Base-by-base conservation (phyloP, 2,113 vertebrate genomes). In the Dissostichus mawsoni region DNA sequence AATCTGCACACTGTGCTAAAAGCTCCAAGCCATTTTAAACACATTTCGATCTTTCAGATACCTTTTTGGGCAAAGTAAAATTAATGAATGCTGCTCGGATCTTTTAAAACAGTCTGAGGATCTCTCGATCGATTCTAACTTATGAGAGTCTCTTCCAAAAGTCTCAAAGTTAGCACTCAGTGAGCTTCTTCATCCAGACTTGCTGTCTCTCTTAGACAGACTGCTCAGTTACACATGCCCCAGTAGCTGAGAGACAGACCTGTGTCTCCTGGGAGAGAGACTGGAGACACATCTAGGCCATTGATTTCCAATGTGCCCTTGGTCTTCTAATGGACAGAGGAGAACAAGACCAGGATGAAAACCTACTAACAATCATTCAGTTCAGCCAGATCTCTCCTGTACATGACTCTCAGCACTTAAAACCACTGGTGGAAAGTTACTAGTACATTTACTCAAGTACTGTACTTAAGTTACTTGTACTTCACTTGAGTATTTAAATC, bases 221-320 rank as follows among this genome's bases (percentile, higher is more conserved):
- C 65, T 33, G 64, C 73, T 84, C 70, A 44, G 66, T 78, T 84
- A 53, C 83, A 77, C 67, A 75, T 56, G 76, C 71, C 78, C 55
- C 55, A 52, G 69, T 18, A 56, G 72, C 76, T 76, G 63, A 85
- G 80, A 83, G 86, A 84, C 84, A 45, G 71, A 79, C 51, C 23
- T 3, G 5, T 1, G 11, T 69, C 86, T 62, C 70, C 33, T 5
- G 83, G 80, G 86, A 72, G 1, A 0, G 23, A 66, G 82, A 87
- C 55, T 12, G 50, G 78, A 87, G 78, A 80, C 1, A 18, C 89
- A 81, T 84, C 74, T 61, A 87, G 79, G 65, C 75, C 88, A 93
- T 89, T 86, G 90, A 92, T 90, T 94, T 92, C 82, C 88, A 90
- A 83, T 86, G 85, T 81, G 71, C 65, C 69, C 41, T 78, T 45